Base-by-base conservation (phyloP, 1,140 invertebrate species). In the Cotesia typhae region DNA sequence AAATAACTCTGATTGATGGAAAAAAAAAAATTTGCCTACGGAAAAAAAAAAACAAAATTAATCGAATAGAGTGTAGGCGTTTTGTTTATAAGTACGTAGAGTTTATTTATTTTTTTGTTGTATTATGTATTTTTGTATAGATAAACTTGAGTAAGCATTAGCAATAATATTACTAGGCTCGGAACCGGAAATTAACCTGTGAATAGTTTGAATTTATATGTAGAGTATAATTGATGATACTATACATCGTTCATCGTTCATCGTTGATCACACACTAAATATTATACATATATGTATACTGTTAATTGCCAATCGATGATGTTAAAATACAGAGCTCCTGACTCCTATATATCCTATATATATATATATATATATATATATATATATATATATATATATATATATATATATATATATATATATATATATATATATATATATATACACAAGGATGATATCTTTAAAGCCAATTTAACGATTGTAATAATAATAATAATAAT, bases 221-320 rank as follows among this genome's bases (percentile, higher is more conserved):
- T 28, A 38, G 12, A 36, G n/a, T 63, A 37, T 35, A 12, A 2
- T n/a, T 12, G 36, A 28, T 63, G 60, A 10, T 41, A 37, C 60
- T 63, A 63, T 63, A n/a, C 60, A 12, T 36, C 35, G 28, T 28
- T 28, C 28, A 28, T 28, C 28, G 28, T 28, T 28, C 1, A 28
- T 28, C 28, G 28, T 28, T 28, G 2, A 28, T 28, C 28, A 28
- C 28, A 28, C 28, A 28, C 28, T 28, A 28, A 28, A 28, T 28
- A 28, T 28, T 28, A 28, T 28, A 28, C 28, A 28, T 28, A 28
- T 28, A 28, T 28, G 28, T 28, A 28, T 36, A 63, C 28, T 37
- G 35, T 37, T 57, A 63, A 63, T 63, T 63, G 36, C 60, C 60
- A 37, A 63, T 63, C 60, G 60, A 63, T 63, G 28, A n/a, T 36